Evolutionary conservation across 2,797 vertebrate genomes (phyloP), one percentile per base, ranked within the genome.

Genomic region (Dallia pectoralis): DNA sequence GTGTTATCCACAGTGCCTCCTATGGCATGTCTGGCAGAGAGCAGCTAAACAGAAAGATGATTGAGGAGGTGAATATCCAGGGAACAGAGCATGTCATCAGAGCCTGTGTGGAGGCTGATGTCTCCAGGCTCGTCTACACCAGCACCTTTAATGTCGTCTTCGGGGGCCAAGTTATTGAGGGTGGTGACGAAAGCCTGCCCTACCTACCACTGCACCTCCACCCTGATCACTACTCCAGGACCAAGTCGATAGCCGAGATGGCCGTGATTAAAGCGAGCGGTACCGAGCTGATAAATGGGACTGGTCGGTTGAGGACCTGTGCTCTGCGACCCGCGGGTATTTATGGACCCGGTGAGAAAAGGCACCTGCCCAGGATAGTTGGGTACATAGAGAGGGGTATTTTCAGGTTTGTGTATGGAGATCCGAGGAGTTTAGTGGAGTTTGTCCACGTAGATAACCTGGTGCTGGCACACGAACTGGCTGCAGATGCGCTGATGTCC

Each of bases 11-110:
- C 72, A 74, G 94, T 0, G 97, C 97, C 48, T 99, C 97, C 36
- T 98, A 95, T 0, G 97, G 97, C 64, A 99, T 99, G 97, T 99
- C 97, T 0, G 98, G 97, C 69, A 89, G 93, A 76, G 97, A 99
- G 86, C 97, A 99, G 75, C 92, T 99, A 70, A 93, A 97, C 78
- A 80, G 22, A 14, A 86, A 83, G 27, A 89, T 89, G 48, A 99
- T 96, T 0, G 93, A 98, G 82, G 93, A 92, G 0, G 93, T 99
- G 75, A 99, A 99, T 0, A 82, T 99, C 4, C 80, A 87, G 29
- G 97, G 97, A 30, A 98, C 97, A 0, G 88, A 94, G 68, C 95
- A 97, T 49, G 47, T 98, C 78, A 91, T 99, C 75, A 91, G 72
- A 77, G 93, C 93, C 9, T 98, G 96, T 80, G 62, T 74, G 25